A percentile compares a stretch with the other conserved stretches of the same genome.
phyloP scores from a whole-genome alignment of 2,113 vertebrate species.

The Paracanthobrama guichenoti region DNA sequence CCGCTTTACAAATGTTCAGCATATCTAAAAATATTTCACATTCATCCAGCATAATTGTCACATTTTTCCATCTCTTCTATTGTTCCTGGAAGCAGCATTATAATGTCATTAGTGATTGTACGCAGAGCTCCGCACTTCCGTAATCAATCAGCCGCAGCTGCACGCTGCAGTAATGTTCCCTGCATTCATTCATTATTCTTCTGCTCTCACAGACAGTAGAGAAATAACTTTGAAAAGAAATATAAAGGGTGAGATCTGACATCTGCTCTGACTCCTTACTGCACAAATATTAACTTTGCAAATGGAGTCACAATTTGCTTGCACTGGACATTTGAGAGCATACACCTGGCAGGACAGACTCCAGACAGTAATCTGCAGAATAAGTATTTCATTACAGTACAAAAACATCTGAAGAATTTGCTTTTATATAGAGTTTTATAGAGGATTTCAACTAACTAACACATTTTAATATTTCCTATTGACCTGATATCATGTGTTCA shows the following conservation, averaged over 20 bases:
- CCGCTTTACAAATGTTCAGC: constrained; percentile 29
- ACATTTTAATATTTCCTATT: not conserved
- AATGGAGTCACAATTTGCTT: constrained; percentile 23
- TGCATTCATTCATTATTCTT: constrained; percentile 47
- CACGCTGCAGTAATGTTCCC: constrained; percentile 40
- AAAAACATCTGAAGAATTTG: not conserved
- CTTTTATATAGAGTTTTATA: not conserved
- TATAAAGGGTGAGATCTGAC: constrained; percentile 16
- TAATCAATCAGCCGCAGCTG: constrained; percentile 49
- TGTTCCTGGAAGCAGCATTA: constrained; percentile 50
- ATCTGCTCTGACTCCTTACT: constrained; percentile 22
- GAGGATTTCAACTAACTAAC: not conserved
- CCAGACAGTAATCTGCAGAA: not conserved
- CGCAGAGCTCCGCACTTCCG: constrained; percentile 34
- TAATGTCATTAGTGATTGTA: constrained; percentile 48
- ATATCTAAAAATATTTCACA: constrained; percentile 48
- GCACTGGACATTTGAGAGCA: not conserved
- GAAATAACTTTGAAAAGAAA: constrained; percentile 29
- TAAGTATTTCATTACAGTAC: not conserved
- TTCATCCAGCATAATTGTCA: constrained; percentile 25
- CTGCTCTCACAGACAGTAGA: constrained; percentile 19
- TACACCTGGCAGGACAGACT: not conserved
- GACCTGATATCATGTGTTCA: not conserved
- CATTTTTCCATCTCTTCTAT: constrained; percentile 11
- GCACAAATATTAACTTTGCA: constrained; percentile 27